These are phyloP conservation scores for Teleogryllus oceanicus DNA, from an alignment of 2,888 invertebrate species.

Conservation along the genomic window DNA sequence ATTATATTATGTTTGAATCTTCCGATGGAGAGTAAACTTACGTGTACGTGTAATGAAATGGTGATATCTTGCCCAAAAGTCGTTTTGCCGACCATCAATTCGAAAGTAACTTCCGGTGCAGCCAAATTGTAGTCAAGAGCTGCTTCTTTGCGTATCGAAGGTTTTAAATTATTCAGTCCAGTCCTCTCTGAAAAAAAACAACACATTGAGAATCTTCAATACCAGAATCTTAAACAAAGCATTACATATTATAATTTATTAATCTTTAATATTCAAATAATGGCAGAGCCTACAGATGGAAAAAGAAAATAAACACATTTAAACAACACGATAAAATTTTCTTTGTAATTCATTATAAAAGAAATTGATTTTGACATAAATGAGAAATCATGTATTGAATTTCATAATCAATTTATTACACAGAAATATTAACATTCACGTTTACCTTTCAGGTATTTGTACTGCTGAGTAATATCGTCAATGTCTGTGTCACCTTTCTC, in stretches of 20 bases:
- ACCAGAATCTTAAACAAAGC: no score
- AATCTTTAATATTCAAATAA: no score
- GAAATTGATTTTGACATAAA: no score
- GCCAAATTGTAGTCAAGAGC: conserved; percentile 33
- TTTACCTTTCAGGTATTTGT: conserved; percentile 57
- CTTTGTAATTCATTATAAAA: no score
- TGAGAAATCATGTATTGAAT: no score
- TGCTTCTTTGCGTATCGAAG: conserved; percentile 54
- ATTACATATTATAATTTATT: no score
- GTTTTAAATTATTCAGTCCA: conserved; percentile 53
- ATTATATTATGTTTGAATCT: no score
- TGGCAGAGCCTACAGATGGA: no score
- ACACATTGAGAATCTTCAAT: not conserved
- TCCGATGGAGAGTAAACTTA: conserved; percentile 39
- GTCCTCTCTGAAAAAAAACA: conserved; percentile 44
- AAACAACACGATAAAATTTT: no score
- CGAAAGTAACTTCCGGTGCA: conserved; percentile 61
- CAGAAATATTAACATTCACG: not conserved
- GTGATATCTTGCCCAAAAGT: conserved; percentile 64
- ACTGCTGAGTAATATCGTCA: conserved; percentile 62
- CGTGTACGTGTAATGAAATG: conserved; percentile 63
- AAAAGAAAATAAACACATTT: no score
- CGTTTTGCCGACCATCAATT: conserved; percentile 62
- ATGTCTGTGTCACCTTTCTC: conserved; percentile 63
- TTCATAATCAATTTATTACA: no score